Evolutionary conservation across 2,797 vertebrate species (phyloP).

Genomic region (Arnoldichthys spilopterus): DNA sequence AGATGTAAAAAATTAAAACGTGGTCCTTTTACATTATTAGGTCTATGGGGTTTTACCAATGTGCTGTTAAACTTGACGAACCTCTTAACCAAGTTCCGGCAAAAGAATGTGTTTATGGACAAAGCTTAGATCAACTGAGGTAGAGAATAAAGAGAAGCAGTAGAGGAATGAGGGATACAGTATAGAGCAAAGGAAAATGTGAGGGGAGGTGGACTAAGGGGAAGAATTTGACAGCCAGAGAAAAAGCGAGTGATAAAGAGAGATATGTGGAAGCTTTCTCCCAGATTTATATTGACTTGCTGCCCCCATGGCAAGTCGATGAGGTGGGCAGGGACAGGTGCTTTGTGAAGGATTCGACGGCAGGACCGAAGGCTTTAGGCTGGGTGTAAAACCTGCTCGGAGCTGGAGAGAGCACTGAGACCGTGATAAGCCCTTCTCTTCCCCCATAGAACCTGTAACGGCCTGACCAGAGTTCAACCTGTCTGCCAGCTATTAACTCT

Average conservation of each 20-base stretch:
- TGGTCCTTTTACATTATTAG: too few species aligned
- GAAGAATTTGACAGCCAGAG: not conserved
- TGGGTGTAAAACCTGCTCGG: constrained; percentile 16
- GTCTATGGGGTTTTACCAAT: too few species aligned
- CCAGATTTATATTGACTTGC: constrained; percentile 37
- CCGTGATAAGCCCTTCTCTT: constrained; percentile 8
- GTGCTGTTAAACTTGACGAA: too few species aligned
- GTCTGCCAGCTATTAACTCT: not conserved
- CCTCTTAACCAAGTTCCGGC: too few species aligned
- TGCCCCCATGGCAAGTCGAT: constrained; percentile 25
- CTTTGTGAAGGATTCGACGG: constrained; percentile 44
- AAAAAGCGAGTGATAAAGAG: constrained; percentile 21
- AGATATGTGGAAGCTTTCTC: constrained; percentile 20
- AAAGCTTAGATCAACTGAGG: too few species aligned
- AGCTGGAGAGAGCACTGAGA: not conserved
- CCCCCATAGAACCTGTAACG: not conserved
- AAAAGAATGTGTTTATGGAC: too few species aligned
- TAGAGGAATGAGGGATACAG: not conserved
- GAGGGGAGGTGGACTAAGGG: not conserved
- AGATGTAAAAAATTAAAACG: too few species aligned
- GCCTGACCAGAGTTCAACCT: constrained; percentile 16
- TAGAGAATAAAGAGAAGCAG: not conserved
- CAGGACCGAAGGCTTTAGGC: constrained; percentile 31
- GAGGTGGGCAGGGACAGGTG: constrained; percentile 19
- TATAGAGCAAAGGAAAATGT: not conserved